Evolutionary conservation across 2,113 vertebrate genomes (phyloP).

Genomic region (Herpailurus yagouaroundi): DNA sequence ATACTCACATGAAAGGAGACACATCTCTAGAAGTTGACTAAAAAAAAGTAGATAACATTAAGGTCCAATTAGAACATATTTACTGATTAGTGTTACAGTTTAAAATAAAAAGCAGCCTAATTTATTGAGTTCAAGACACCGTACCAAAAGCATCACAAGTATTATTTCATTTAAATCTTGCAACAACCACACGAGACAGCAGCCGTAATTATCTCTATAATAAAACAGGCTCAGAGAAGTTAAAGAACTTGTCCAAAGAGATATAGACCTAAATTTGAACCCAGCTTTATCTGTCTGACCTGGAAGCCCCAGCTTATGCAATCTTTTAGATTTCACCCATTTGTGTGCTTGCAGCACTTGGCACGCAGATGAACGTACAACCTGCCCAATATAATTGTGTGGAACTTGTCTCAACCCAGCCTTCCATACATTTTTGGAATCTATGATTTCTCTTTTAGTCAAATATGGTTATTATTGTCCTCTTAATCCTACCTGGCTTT

Average conservation of each 20-base stretch:
- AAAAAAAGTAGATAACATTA: constrained; percentile 59
- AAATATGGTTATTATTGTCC: constrained; percentile 3
- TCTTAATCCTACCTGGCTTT: constrained; percentile 32
- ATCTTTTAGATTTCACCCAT: constrained; percentile 24
- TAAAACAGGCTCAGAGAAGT: neutral
- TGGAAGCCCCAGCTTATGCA: neutral
- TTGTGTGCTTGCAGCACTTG: neutral
- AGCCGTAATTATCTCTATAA: neutral
- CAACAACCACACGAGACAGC: neutral
- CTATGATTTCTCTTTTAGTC: neutral
- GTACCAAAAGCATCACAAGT: neutral
- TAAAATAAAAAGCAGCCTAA: constrained; percentile 39
- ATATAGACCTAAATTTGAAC: constrained; percentile 35
- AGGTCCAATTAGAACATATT: constrained; percentile 47
- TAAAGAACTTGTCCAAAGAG: constrained; percentile 37
- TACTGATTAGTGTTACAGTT: neutral
- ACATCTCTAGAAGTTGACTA: constrained; percentile 91
- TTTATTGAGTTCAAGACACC: constrained; percentile 29
- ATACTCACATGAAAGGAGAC: constrained; percentile 94
- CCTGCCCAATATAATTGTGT: neutral
- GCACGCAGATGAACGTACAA: neutral
- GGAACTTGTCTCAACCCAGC: neutral
- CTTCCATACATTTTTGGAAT: neutral
- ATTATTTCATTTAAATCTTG: constrained; percentile 37
- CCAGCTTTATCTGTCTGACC: neutral